Conservation (phyloP, 2,797 vertebrate genomes). For the Pteronotus mesoamericanus region DNA sequence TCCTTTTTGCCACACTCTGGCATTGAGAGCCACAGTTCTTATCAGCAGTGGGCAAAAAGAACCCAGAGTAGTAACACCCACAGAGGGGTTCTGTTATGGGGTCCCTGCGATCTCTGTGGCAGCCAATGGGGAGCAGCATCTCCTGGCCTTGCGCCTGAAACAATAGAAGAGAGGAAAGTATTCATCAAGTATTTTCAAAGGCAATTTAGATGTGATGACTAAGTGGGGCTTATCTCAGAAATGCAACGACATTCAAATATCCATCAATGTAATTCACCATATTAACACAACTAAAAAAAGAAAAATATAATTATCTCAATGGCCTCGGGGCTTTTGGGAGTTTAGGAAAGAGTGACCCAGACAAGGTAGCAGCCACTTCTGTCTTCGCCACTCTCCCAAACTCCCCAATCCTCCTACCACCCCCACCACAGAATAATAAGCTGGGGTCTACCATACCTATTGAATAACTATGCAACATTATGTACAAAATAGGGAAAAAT, state of each 20-base stretch:
- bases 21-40: too few relatives aligned
- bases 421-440: background rate
- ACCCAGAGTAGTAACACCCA: too few relatives aligned
- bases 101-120: background rate
- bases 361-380: background rate
- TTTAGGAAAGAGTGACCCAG: background rate
- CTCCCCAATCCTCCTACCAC: background rate
- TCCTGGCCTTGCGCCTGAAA: background rate
- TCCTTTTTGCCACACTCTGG: too few relatives aligned
- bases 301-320: background rate
- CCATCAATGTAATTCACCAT: background rate
- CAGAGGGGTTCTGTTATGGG: too few relatives aligned
- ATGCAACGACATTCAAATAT: constrained; percentile 11
- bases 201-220: background rate
- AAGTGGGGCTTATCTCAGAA: background rate
- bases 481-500: background rate
- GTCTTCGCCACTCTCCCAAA: background rate
- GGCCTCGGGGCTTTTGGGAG: background rate
- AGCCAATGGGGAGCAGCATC: background rate
- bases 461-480: background rate
- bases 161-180: background rate
- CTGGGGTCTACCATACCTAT: background rate
- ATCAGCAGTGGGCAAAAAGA: too few relatives aligned
- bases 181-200: background rate
- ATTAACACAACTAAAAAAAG: background rate